Evolutionary conservation across 2,113 vertebrate species (phyloP).

Genomic region (Chlamydotis undulata): DNA sequence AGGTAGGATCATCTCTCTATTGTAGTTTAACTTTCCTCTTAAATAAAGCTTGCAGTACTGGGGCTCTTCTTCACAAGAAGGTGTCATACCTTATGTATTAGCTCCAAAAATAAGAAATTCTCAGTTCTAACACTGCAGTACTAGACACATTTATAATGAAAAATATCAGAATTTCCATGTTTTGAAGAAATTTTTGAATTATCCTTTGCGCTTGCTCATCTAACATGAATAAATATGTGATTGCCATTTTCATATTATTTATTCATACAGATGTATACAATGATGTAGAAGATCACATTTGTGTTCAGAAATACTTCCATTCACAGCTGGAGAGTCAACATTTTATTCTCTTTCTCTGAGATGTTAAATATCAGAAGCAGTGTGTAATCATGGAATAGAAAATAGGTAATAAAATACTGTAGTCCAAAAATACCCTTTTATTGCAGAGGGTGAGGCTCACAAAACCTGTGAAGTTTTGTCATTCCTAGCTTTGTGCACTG

Average conservation of each 20-base stretch:
- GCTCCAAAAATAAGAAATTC: not conserved
- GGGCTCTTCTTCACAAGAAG: not conserved
- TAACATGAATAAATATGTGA: rapidly evolving
- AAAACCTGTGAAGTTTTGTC: not conserved
- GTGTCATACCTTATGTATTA: rapidly evolving
- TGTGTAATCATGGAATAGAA: not conserved
- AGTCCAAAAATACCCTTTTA: not conserved
- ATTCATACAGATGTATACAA: not conserved
- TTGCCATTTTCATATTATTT: not conserved
- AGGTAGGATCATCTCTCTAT: not conserved
- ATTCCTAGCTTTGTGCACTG: not conserved
- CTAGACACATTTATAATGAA: not conserved
- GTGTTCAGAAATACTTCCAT: not conserved
- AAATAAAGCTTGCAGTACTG: not conserved
- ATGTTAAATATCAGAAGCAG: not conserved
- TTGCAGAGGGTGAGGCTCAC: not conserved
- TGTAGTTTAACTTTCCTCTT: not conserved
- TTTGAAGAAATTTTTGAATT: not conserved
- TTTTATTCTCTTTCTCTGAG: not conserved
- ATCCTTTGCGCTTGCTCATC: not conserved
- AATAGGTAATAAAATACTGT: not conserved
- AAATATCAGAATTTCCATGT: not conserved
- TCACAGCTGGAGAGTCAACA: not conserved
- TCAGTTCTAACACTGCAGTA: not conserved
- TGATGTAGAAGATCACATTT: not conserved